phyloP scores from a whole-genome alignment of 1,140 invertebrate genomes.

The Phymastichus coffea region DNA sequence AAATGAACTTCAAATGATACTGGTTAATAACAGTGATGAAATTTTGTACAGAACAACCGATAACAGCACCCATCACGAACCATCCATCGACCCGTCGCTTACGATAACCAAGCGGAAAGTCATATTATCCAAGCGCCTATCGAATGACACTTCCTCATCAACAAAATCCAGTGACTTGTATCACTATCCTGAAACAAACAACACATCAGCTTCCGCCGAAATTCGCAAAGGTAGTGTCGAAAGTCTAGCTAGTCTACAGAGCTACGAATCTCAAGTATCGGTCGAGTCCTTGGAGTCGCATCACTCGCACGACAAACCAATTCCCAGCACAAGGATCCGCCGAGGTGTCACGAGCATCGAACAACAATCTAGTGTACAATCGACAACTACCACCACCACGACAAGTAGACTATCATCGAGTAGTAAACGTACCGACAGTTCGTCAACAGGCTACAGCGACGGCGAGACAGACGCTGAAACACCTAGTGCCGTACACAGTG shows the following conservation, averaged over 20 bases:
- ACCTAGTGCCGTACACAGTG: constrained; percentile 49
- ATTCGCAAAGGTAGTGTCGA: constrained; percentile 60
- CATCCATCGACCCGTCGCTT: constrained; percentile 48
- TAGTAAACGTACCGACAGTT: constrained; percentile 49
- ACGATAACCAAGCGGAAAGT: constrained; percentile 60
- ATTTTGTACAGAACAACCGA: too few species aligned
- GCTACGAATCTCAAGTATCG: constrained; percentile 54
- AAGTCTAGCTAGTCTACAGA: constrained; percentile 57
- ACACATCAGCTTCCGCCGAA: neutral
- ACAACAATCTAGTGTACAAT: constrained; percentile 38
- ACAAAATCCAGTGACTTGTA: constrained; percentile 41
- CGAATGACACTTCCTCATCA: constrained; percentile 42
- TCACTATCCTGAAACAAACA: constrained; percentile 42
- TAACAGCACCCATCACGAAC: constrained; percentile 54
- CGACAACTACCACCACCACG: constrained; percentile 36
- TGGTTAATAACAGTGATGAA: too few species aligned
- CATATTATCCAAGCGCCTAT: constrained; percentile 53
- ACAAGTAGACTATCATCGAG: constrained; percentile 37
- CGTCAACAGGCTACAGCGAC: constrained; percentile 56
- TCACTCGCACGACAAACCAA: constrained; percentile 37
- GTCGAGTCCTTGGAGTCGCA: constrained; percentile 53
- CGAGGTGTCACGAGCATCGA: constrained; percentile 36
- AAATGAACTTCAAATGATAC: too few species aligned
- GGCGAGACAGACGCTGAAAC: constrained; percentile 56
- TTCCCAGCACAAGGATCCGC: constrained; percentile 48